Evolutionary conservation across 2,113 vertebrate species (phyloP).

Genomic region (Eptesicus fuscus): DNA sequence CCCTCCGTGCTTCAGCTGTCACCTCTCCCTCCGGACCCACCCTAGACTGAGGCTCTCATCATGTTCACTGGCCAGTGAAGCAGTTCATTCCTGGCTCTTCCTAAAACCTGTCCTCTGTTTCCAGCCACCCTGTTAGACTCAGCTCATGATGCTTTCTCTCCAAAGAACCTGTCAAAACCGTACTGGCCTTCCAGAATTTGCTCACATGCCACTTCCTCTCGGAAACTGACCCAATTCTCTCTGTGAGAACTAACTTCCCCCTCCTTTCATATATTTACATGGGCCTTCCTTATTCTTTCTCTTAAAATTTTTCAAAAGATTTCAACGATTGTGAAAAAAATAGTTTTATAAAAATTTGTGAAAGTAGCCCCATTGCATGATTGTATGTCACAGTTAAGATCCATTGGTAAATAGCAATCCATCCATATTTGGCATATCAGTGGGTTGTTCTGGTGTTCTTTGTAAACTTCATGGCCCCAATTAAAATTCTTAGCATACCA

Average conservation of each 20-base stretch:
- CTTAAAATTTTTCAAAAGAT: not conserved
- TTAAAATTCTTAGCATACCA: slow-evolving; percentile 55
- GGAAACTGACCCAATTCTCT: not conserved
- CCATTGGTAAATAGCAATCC: not conserved
- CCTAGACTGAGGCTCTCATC: not conserved
- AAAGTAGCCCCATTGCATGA: not conserved
- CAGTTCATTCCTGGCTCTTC: not conserved
- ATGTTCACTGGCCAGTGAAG: not conserved
- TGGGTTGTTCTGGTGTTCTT: not conserved
- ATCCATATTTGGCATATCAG: not conserved
- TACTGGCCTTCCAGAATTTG: not conserved
- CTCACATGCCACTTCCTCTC: not conserved
- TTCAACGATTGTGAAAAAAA: not conserved
- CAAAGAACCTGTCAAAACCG: not conserved
- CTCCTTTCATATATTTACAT: not conserved
- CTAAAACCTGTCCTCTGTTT: not conserved
- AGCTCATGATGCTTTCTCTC: not conserved
- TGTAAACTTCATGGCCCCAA: slow-evolving; percentile 39
- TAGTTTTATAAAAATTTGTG: not conserved
- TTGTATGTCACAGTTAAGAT: not conserved
- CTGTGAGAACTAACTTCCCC: not conserved
- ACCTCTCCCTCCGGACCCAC: not conserved
- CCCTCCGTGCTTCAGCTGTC: not conserved
- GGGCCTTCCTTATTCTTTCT: not conserved
- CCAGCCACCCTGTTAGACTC: not conserved